These are phyloP conservation scores for Tor tambroides DNA, from an alignment of 2,113 vertebrate species.

Conservation along the genomic window DNA sequence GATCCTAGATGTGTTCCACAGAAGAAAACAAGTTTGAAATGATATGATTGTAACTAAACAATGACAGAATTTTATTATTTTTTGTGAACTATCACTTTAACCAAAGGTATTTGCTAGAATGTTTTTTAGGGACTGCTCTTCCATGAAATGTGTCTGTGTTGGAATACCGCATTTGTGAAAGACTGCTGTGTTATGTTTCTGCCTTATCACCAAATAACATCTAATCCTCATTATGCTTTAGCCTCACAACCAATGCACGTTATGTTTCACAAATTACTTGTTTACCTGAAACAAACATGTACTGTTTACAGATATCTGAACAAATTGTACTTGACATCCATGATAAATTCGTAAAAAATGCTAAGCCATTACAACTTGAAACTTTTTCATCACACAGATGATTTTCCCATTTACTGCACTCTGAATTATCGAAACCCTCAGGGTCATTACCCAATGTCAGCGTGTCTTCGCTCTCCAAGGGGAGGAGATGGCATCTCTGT, in stretches of 20 bases:
- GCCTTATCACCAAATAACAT: background rate
- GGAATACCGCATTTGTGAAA: background rate
- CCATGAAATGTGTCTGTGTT: background rate
- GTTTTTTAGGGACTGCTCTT: background rate
- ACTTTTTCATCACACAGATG: background rate
- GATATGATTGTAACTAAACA: background rate
- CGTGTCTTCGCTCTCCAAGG: constrained; percentile 11
- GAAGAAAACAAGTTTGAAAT: background rate
- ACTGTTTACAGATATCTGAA: constrained; percentile 26
- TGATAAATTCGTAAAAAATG: constrained; percentile 7
- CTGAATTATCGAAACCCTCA: constrained; percentile 21
- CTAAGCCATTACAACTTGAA: background rate
- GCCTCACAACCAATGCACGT: background rate
- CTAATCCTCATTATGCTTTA: constrained; percentile 33
- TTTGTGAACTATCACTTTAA: background rate
- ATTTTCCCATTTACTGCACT: constrained; percentile 6
- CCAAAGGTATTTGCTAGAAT: background rate
- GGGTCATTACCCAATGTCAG: constrained; percentile 28
- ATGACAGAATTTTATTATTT: background rate
- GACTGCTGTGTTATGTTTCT: background rate
- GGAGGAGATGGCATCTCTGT: constrained; percentile 25
- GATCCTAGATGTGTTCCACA: background rate
- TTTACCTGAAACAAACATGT: constrained; percentile 4
- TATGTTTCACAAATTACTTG: constrained; percentile 9
- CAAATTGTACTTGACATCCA: background rate